Percentiles rank a stretch among this genome's conserved stretches.
Conservation (phyloP, 2,888 invertebrate species). For the Drosophila pegasa region DNA sequence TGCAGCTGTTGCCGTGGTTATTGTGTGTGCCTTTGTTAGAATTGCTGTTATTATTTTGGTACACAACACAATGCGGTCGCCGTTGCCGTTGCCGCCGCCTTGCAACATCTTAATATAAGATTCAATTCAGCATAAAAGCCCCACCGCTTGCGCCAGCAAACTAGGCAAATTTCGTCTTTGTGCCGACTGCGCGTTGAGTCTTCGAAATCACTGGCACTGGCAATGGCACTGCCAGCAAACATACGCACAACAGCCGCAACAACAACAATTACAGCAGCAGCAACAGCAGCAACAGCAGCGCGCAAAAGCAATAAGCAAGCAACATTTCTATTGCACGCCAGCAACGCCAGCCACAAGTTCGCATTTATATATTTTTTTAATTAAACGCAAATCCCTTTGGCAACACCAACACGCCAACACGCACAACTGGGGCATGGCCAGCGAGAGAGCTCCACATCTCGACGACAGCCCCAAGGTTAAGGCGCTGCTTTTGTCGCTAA, state of each 20-base stretch:
- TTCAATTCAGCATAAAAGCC: constrained; percentile 69
- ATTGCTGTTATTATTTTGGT: constrained; percentile 72
- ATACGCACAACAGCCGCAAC: constrained; percentile 51
- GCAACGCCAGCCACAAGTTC: constrained; percentile 54
- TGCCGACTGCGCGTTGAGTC: constrained; percentile 38
- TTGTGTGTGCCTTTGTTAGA: constrained; percentile 71
- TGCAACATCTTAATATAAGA: constrained; percentile 79
- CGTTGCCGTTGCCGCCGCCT: constrained; percentile 49
- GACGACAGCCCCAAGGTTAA: constrained; percentile 67
- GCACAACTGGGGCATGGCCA: constrained; percentile 28
- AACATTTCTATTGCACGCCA: constrained; percentile 74
- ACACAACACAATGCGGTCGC: constrained; percentile 48
- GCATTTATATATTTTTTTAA: constrained; percentile 74
- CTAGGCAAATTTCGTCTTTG: constrained; percentile 53
- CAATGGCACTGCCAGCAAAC: constrained; percentile 19
- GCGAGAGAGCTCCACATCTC: constrained; percentile 32
- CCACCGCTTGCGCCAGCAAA: constrained; percentile 16
- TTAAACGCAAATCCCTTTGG: constrained; percentile 77
- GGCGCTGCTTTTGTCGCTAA: constrained; percentile 41
- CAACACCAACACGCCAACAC: constrained; percentile 63
- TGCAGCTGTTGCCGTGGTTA: constrained; percentile 75
- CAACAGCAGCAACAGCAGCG: constrained; percentile 33
- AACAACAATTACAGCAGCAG: constrained; percentile 45
- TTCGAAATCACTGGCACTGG: constrained; percentile 40
- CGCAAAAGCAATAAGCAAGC: constrained; percentile 72